Evolutionary conservation across 1,140 invertebrate species (phyloP).

Genomic region (Ditylenchus dipsaci): DNA sequence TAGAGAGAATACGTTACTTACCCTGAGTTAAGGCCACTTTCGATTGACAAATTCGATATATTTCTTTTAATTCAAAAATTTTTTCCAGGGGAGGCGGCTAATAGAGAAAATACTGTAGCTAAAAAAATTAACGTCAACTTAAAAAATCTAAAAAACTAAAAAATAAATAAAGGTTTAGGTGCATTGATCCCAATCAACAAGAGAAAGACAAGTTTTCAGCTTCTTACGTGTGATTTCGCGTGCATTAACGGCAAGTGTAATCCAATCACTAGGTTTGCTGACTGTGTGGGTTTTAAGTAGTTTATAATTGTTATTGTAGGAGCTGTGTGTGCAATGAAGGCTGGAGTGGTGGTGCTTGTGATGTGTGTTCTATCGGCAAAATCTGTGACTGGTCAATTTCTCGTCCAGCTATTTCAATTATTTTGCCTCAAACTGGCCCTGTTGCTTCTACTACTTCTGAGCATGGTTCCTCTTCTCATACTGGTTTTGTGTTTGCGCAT

Average conservation of each 20-base stretch:
- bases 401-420: not conserved
- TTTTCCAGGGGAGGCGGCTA: no score
- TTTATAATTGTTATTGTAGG: not conserved
- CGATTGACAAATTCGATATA: no score
- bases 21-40: no score
- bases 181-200: no score
- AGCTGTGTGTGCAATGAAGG: not conserved
- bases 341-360: not conserved
- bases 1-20: no score
- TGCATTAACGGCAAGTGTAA: not conserved
- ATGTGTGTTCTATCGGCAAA: not conserved
- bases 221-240: not conserved
- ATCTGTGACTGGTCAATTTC: not conserved
- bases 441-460: not conserved
- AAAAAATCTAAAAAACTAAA: no score
- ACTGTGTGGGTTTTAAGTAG: not conserved
- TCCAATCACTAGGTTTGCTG: not conserved
- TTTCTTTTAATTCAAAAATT: no score
- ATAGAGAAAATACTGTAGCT: no score
- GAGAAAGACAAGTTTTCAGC: not conserved
- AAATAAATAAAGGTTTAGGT: no score
- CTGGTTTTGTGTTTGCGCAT: not conserved
- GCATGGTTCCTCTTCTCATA: not conserved
- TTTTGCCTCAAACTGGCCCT: not conserved
- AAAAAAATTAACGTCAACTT: no score